Evolutionary conservation across 2,113 vertebrate species (phyloP).

Genomic region (Engraulis encrasicolus): DNA sequence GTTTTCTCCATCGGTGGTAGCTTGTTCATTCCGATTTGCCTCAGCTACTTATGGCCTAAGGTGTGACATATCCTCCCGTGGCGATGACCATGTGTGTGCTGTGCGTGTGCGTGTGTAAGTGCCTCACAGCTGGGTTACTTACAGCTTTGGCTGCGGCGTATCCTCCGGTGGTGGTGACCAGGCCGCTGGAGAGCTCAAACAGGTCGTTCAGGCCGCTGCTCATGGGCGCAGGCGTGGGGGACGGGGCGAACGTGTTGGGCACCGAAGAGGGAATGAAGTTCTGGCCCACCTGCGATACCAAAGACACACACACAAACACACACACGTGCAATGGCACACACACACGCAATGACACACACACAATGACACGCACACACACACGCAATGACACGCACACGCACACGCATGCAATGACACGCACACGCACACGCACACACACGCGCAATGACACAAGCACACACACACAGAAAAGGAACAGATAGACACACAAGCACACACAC

Average conservation of each 20-base stretch:
- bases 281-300: conserved; percentile 86
- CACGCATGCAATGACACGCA: too few species aligned
- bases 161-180: conserved; percentile 92
- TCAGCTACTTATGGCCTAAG: too few species aligned
- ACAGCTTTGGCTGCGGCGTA: conserved; percentile 87
- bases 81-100: too few species aligned
- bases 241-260: conserved; percentile 94
- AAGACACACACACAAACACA: neutral
- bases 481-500: conserved; percentile 9
- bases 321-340: too few species aligned
- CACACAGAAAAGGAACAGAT: too few species aligned
- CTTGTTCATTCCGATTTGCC: too few species aligned
- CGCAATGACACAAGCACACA: neutral
- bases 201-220: conserved; percentile 94
- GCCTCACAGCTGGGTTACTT: conserved; percentile 58
- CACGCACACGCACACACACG: conserved; percentile 29
- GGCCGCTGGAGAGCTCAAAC: conserved; percentile 93
- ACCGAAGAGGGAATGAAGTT: conserved; percentile 95
- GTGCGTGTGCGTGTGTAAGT: neutral
- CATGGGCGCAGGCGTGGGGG: conserved; percentile 91
- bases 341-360: neutral
- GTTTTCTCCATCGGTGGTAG: too few species aligned
- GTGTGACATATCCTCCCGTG: neutral
- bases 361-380: conserved; percentile 9
- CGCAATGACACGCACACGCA: conserved; percentile 18